Percentiles rank a stretch among this genome's conserved stretches.
phyloP scores from a whole-genome alignment of 2,797 vertebrate species.

The Myotis myotis region DNA sequence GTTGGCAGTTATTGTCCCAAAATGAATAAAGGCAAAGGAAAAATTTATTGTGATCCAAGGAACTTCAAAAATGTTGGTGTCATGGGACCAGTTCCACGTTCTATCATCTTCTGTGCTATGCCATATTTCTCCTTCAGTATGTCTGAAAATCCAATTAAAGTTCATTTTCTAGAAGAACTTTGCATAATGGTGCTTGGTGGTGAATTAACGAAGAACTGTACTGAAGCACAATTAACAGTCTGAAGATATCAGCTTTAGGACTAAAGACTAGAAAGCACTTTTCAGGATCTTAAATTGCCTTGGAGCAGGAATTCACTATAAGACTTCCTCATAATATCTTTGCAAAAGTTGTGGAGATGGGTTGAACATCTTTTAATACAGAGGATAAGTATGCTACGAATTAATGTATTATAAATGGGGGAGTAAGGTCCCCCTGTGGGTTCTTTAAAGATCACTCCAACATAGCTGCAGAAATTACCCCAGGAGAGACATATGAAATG shows the following conservation, averaged over 20 bases:
- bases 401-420: neutral
- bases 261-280: neutral
- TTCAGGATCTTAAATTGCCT: neutral
- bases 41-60: neutral
- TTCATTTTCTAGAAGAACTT: neutral
- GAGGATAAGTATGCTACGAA: neutral
- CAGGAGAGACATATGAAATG: neutral
- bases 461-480: neutral
- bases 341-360: neutral
- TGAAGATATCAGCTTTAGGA: neutral
- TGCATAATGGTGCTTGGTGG: neutral
- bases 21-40: neutral
- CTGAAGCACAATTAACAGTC: neutral
- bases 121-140: neutral
- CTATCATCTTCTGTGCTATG: neutral
- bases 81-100: neutral
- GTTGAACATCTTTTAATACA: neutral
- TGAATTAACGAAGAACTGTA: neutral
- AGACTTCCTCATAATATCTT: neutral
- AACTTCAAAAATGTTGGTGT: neutral
- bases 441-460: neutral
- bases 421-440: neutral
- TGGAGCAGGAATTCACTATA: neutral
- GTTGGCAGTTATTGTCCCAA: neutral
- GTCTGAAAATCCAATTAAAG: neutral